A percentile compares a stretch with the other conserved stretches of the same genome.
Conservation (phyloP, 2,113 vertebrate species). For the Stigmatopora nigra region DNA sequence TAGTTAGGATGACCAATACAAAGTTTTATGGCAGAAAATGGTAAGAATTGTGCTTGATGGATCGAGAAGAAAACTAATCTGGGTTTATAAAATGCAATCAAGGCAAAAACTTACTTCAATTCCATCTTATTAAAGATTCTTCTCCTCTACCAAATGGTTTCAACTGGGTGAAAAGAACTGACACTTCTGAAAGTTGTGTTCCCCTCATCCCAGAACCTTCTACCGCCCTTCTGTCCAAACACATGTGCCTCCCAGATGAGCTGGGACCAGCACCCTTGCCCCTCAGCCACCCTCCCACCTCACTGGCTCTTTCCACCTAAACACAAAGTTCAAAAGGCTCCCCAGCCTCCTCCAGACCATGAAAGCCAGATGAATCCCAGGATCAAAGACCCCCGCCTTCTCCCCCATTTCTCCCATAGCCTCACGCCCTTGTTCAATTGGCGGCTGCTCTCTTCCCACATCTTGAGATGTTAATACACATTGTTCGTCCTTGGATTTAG, state of each 20-base stretch:
- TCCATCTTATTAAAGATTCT: neutral
- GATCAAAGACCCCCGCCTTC: conserved; percentile 65
- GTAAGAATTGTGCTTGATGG: too few species aligned
- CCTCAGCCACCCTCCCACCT: conserved; percentile 57
- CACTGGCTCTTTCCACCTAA: conserved; percentile 71
- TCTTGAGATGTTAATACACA: conserved; percentile 70
- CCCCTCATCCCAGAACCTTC: conserved; percentile 2
- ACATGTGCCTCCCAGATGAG: conserved; percentile 71
- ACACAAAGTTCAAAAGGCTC: conserved; percentile 72
- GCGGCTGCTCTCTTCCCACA: conserved; percentile 58
- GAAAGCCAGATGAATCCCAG: conserved; percentile 74
- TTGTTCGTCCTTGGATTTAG: conserved; percentile 63
- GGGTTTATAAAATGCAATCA: neutral
- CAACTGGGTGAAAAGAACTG: conserved; percentile 17
- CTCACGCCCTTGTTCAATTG: conserved; percentile 59
- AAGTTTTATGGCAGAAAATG: too few species aligned
- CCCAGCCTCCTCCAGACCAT: conserved; percentile 73
- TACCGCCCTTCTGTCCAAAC: conserved; percentile 39
- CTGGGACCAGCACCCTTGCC: conserved; percentile 54
- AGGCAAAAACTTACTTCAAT: neutral
- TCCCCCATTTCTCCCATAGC: conserved; percentile 42
- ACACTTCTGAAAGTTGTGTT: conserved; percentile 31
- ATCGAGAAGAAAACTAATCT: too few species aligned
- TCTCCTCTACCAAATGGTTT: conserved; percentile 4
- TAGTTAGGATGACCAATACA: too few species aligned